Base-by-base conservation (phyloP, 2,113 vertebrate genomes). In the Ophthalmolycus amberensis region DNA sequence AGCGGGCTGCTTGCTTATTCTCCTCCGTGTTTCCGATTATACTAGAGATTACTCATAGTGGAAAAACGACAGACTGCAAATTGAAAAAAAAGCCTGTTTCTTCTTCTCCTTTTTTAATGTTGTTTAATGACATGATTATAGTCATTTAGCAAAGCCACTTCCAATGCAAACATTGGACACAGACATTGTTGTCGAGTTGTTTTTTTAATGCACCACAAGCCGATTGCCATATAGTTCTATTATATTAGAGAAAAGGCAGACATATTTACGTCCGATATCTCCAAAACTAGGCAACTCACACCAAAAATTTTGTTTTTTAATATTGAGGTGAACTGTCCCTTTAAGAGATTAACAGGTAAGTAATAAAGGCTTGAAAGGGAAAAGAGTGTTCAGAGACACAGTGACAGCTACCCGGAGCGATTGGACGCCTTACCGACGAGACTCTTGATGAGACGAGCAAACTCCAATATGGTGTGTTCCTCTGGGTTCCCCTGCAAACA, bases 381-480 rank as follows among this genome's bases (percentile, higher is more conserved):
- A n/a, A 9, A 44, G 18, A 56, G 27, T n/a, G 16, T 40, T 16
- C 16, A n/a, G 12, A 56, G 32, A 67, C 20, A 34, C 32, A 37
- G 58, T 27, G 48, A 71, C 18, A 63, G 38, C 29, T 32, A 34
- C 66, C 5, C 64, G 0, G 22, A 56, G 44, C 4, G 4, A 74
- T 67, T 10, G 1, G 9, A 38, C 0, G 6, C 58, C 97, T 98
- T 93, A 99, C 98, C 97, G 69, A 99, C 98, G 18, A 99, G 96
- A 77, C 96, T 96, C 93, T 98, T 99, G 95, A 99, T 99, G 94
- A 99, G 95, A 40, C 95, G 96, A 60, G 98, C 98, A 93, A 99
- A 99, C 93, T 99, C 97, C 85, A 99, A 81, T 87, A 99, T 99
- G 63, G 97, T 98, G 92, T 99, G 98, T 59, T 99, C 98, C 85